Base-by-base conservation (phyloP, 1,140 invertebrate species). In the Homarus americanus region DNA sequence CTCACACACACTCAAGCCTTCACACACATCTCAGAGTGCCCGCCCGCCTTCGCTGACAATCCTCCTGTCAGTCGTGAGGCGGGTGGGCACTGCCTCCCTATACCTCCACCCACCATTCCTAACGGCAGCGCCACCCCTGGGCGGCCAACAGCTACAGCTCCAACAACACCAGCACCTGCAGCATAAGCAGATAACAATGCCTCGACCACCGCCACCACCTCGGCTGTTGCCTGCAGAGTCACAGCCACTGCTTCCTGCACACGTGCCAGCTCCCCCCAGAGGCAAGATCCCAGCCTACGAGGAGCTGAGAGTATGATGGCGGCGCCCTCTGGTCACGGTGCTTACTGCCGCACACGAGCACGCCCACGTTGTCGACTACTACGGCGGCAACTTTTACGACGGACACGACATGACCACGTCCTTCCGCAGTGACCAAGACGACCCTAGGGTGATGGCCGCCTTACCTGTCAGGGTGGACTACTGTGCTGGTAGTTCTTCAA, bases 321-420 rank as follows among this genome's bases (percentile, higher is more conserved):
- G 90, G 86, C 86, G 92, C 92, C 92, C 92, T 93, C 92, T 93
- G 92, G 92, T 91, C 40, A 89, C 92, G 66, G 92, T 93, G 72
- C 75, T 89, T 1, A 90, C 91, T 28, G 79, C 72, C 40, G 41
- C 88, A 12, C 53, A 53, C n/a, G 73, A 53, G 24, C 92, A 91
- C 40, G 85, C 92, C 20, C 86, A 91, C n/a, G 92, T 93, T 24
- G 92, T 93, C 34, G 92, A 93, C 58, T 93, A 93, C 49, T 93
- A 91, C 58, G 92, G 92, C 49, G 89, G 91, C 40, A 90, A 73
- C 41, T 86, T 93, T 49, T 90, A 84, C 53, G 78, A 91, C 34
- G 85, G 80, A 34, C 82, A 73, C 40, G 82, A 79, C 36, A 75
- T 86, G 79, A 84, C 86, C 41, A 88, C 66, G 38, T 87, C 83